Base-by-base conservation (phyloP, 1,140 invertebrate genomes). In the Micrasema longulum region DNA sequence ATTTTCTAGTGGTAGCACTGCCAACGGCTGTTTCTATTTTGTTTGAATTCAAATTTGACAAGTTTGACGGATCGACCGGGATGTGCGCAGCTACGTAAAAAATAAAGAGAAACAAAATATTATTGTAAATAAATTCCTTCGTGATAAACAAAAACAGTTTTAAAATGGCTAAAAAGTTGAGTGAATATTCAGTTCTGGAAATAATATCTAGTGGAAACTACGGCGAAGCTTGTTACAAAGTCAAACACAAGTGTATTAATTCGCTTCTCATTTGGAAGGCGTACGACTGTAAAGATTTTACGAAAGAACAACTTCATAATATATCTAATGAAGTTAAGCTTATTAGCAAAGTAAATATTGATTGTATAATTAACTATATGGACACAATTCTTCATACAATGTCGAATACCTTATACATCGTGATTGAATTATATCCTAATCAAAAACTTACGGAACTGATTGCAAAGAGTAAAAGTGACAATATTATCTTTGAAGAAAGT, bases 401-500 rank as follows among this genome's bases (percentile, higher is more conserved):
- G 23, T 69, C 68, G 1, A 63, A 50, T 36, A 69, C 68, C 20
- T 26, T 74, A 10, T 74, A 74, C 18, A 16, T 68, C n/a, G 60
- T 74, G 31, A 60, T 65, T 18, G 73, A 71, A 35, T 45, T 41
- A n/a, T 38, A 43, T 38, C 64, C 69, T 0, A 38, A 71, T 23
- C 22, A 23, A 1, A 74, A 43, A n/a, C n/a, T 74, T 0, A 63
- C 69, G 1, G 41, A 66, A 20, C 36, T 74, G 0, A 62, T 67
- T 10, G 20, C 53, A 41, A 64, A 68, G 57, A 52, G 73, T 41
- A 52, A 53, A 64, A 45, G 10, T 23, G 70, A 67, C 12, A n/a
- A 38, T 18, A 48, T 66, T 57, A 76, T 79, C 63, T 79, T 84
- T 67, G 77, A 78, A 0, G 84, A 85, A 76, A 77, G 73, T 43